These are phyloP conservation scores for Silurus meridionalis DNA, from an alignment of 2,113 vertebrate species.

Conservation along the genomic window DNA sequence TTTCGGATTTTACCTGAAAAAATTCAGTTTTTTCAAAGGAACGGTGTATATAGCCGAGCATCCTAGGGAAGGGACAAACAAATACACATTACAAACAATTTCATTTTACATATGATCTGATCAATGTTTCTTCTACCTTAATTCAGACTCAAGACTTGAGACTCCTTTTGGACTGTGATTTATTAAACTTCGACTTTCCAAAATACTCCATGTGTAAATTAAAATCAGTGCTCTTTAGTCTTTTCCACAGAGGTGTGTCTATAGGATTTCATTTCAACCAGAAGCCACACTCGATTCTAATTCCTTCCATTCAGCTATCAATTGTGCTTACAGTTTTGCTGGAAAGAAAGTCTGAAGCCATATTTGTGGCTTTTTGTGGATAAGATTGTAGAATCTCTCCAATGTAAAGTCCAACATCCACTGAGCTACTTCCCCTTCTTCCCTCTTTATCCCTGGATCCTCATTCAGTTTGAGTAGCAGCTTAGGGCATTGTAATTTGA, in stretches of 20 bases:
- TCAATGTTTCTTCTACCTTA: not conserved
- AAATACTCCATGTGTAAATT: not conserved
- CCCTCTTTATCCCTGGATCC: not conserved
- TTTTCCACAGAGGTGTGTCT: not conserved
- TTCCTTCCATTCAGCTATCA: not conserved
- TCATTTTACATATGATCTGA: not conserved
- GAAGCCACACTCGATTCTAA: not conserved
- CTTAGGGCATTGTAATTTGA: too few species aligned
- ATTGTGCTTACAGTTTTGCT: not conserved
- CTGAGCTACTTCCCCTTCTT: too few species aligned
- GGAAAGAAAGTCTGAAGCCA: not conserved
- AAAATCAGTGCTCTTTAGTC: not conserved
- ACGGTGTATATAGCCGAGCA: not conserved
- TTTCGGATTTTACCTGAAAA: not conserved
- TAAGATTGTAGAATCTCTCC: too few species aligned
- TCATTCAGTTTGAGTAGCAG: not conserved
- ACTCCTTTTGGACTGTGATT: not conserved
- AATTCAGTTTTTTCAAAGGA: not conserved
- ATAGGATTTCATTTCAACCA: not conserved
- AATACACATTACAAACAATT: not conserved
- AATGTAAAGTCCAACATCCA: too few species aligned
- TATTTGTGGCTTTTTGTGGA: too few species aligned
- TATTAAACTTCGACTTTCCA: not conserved
- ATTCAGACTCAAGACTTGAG: not conserved
- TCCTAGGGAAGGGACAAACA: not conserved